These are phyloP conservation scores for Camelus dromedarius DNA, from an alignment of 2,113 vertebrate genomes.

Conservation along the genomic window DNA sequence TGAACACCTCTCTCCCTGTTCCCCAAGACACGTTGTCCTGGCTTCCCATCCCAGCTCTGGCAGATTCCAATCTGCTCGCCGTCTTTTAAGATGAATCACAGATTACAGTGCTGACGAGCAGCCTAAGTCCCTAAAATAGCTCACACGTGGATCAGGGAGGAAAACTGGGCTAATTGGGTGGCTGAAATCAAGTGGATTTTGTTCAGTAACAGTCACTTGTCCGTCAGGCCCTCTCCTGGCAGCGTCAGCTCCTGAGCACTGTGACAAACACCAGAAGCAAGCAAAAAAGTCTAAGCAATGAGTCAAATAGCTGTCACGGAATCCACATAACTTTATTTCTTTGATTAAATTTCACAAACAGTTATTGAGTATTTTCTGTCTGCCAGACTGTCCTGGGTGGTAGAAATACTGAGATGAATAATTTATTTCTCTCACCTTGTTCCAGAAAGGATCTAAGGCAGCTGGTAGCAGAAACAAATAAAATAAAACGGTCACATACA, in stretches of 20 bases:
- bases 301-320: constrained; percentile 47
- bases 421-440: constrained; percentile 58
- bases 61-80: neutral
- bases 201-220: neutral
- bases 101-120: neutral
- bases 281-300: neutral
- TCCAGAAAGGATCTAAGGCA: constrained; percentile 60
- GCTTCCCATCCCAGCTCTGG: neutral
- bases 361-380: constrained; percentile 40
- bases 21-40: neutral
- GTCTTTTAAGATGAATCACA: constrained; percentile 3
- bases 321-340: constrained; percentile 38
- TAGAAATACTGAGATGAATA: constrained; percentile 57
- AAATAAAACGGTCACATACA: constrained; percentile 37
- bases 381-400: constrained; percentile 52
- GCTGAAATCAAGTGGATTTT: constrained; percentile 6
- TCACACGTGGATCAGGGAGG: neutral
- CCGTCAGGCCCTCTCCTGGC: neutral
- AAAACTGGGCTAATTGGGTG: neutral
- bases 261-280: constrained; percentile 8
- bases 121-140: neutral
- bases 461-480: constrained; percentile 39
- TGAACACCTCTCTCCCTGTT: neutral
- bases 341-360: constrained; percentile 69
- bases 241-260: neutral